These are phyloP conservation scores for Aphidius gifuensis DNA, from an alignment of 1,140 invertebrate species.

Conservation along the genomic window DNA sequence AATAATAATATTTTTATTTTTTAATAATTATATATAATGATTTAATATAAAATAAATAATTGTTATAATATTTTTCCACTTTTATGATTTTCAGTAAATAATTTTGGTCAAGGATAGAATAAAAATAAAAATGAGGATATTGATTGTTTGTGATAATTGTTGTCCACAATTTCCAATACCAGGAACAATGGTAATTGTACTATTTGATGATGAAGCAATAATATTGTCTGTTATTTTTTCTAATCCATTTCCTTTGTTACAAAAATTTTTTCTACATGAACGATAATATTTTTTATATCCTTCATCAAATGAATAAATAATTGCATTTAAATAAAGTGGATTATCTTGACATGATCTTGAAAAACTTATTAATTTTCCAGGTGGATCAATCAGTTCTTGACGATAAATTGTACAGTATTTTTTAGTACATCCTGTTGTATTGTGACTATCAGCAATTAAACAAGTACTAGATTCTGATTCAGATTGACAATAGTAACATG, in stretches of 20 bases:
- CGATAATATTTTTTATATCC: conserved; percentile 20
- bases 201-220: neutral
- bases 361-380: conserved; percentile 15
- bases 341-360: conserved; percentile 22
- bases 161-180: neutral
- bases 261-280: conserved; percentile 22
- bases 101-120: too few relatives aligned
- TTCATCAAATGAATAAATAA: conserved; percentile 2
- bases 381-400: conserved; percentile 20
- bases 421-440: conserved; percentile 12
- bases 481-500: too few relatives aligned
- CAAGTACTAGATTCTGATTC: too few relatives aligned
- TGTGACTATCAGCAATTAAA: neutral
- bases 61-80: too few relatives aligned
- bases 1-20: too few relatives aligned
- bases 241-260: conserved; percentile 25
- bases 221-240: neutral
- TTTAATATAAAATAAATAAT: too few relatives aligned
- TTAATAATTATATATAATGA: too few relatives aligned
- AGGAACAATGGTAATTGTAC: conserved; percentile 1
- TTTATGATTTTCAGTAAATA: too few relatives aligned
- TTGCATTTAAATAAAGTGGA: conserved; percentile 20
- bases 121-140: too few relatives aligned
- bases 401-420: conserved; percentile 27
- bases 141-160: too few relatives aligned